Evolutionary conservation across 2,797 vertebrate species (phyloP).

Genomic region (Hafferia zeledoni): DNA sequence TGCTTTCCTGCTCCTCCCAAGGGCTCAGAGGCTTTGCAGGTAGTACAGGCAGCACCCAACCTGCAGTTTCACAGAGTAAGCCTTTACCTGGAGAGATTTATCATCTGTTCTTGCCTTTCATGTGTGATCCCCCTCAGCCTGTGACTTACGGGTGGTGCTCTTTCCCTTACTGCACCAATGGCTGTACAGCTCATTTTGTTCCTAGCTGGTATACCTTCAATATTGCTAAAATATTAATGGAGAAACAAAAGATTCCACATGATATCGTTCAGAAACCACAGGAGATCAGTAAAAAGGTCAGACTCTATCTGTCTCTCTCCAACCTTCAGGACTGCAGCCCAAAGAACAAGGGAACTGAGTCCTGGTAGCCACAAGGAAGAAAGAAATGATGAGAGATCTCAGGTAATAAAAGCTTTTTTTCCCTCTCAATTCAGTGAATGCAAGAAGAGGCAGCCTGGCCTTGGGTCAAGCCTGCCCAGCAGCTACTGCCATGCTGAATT

Average conservation of each 20-base stretch:
- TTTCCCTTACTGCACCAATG: neutral
- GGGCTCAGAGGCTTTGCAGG: neutral
- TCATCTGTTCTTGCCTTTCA: neutral
- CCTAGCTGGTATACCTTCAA: neutral
- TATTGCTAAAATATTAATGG: neutral
- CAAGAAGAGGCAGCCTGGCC: neutral
- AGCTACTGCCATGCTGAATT: neutral
- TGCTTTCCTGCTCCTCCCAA: neutral
- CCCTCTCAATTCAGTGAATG: neutral
- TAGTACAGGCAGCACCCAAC: neutral
- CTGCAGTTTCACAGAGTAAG: neutral
- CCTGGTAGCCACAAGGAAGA: neutral
- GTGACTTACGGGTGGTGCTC: neutral
- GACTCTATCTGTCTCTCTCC: neutral
- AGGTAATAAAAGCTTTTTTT: neutral
- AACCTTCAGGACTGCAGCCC: neutral
- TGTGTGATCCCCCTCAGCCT: neutral
- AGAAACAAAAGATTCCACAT: neutral
- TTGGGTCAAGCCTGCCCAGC: neutral
- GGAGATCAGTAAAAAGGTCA: neutral
- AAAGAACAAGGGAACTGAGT: neutral
- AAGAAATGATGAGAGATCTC: neutral
- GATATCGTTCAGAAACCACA: neutral
- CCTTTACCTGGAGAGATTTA: neutral
- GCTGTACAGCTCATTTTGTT: neutral